Conservation (phyloP, 2,113 vertebrate genomes). For the Corvus moneduloides region DNA sequence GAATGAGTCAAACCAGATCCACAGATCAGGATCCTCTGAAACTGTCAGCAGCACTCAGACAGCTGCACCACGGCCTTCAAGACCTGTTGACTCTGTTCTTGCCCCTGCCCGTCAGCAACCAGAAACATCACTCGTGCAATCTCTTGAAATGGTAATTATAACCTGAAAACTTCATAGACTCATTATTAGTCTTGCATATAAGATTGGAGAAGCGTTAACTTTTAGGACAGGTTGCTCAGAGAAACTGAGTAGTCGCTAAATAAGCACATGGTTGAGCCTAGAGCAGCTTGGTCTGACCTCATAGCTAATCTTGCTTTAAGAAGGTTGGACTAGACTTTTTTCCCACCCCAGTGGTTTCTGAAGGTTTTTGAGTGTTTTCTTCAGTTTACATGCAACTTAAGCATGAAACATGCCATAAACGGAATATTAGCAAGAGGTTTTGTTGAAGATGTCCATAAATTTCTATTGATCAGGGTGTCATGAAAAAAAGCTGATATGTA, state of each 20-base stretch:
- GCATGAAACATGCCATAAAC: neutral
- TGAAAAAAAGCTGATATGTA: neutral
- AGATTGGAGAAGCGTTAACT: neutral
- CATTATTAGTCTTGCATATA: neutral
- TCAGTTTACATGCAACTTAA: neutral
- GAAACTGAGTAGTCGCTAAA: neutral
- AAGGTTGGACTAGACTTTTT: neutral
- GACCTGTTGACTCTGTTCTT: neutral
- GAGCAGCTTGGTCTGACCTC: neutral
- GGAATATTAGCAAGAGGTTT: neutral
- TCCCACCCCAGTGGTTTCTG: neutral
- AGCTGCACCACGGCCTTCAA: neutral
- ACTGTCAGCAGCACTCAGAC: neutral
- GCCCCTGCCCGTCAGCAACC: neutral
- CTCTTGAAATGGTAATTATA: slow-evolving; percentile 66
- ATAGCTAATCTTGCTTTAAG: neutral
- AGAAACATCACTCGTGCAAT: neutral
- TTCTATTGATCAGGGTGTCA: neutral
- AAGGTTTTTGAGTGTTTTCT: neutral
- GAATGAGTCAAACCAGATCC: slow-evolving; percentile 34
- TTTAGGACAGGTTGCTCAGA: neutral
- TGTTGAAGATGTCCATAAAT: neutral
- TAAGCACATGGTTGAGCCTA: neutral
- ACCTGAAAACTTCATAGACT: neutral
- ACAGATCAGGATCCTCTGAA: slow-evolving; percentile 36